Percentiles rank a stretch among this genome's conserved stretches.
These are phyloP conservation scores for Slavum lentiscoides DNA, from an alignment of 2,888 invertebrate genomes.

Conservation along the genomic window DNA sequence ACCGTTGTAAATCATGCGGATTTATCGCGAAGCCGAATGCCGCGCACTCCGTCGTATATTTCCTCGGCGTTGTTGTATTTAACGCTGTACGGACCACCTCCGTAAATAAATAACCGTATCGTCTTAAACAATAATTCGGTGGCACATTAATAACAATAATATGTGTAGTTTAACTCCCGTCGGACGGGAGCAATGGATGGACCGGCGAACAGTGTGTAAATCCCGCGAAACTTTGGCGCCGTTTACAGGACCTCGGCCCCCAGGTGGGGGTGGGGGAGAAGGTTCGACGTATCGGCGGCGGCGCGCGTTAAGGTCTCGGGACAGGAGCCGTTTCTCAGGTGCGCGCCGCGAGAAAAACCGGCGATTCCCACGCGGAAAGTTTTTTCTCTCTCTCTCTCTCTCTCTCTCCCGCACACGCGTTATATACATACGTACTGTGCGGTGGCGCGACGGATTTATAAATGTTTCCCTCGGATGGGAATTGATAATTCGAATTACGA, in stretches of 20 bases:
- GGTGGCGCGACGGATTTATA: neutral
- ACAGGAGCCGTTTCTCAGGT: neutral
- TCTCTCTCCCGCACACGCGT: too few relatives aligned
- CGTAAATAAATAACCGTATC: too few relatives aligned
- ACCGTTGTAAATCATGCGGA: too few relatives aligned
- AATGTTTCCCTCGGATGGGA: constrained; percentile 35
- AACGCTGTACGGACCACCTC: too few relatives aligned
- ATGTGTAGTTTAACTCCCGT: neutral
- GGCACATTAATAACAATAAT: neutral
- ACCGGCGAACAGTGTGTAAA: neutral
- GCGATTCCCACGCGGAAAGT: neutral
- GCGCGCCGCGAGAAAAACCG: neutral
- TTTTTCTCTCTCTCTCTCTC: neutral
- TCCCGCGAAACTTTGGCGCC: neutral
- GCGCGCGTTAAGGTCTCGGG: neutral
- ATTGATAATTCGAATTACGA: constrained; percentile 52
- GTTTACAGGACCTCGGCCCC: too few relatives aligned
- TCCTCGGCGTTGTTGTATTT: too few relatives aligned
- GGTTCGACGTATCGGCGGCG: neutral
- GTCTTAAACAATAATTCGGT: neutral
- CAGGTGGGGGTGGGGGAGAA: neutral
- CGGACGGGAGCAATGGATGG: neutral
- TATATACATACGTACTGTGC: too few relatives aligned
- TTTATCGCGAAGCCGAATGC: too few relatives aligned
- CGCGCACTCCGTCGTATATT: too few relatives aligned